Evolutionary conservation across 2,888 invertebrate genomes (phyloP), one percentile per base, ranked within the genome.

Genomic region (Hipparchia sbordonii): DNA sequence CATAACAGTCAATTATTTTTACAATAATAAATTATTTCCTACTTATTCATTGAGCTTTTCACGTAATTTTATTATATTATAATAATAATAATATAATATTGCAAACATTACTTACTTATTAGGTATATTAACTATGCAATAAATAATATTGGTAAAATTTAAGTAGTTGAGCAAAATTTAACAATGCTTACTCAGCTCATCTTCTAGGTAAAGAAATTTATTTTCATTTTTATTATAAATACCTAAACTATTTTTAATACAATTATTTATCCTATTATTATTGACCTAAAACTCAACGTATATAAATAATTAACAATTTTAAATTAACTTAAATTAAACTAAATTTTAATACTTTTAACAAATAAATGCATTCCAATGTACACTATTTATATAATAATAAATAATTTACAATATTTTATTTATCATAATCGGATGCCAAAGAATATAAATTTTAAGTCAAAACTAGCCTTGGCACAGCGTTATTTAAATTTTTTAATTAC

Each of bases 351-450:
- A 80, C 78, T 77, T 74, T 84, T 84, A 79, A 88, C 90, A 88
- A 90, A 90, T 91, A 90, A 90, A 90, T 91, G 87, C 87, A 81
- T 80, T 82, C 84, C 79, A 86, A 85, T 89, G 84, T 89, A 90
- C 87, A 89, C 59, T 69, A 68, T 72, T 73, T 73, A 69, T 71
- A 65, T 23, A 23, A 23, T 23, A 23, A 23, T 23, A 23, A 23
- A 66, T 68, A 63, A 72, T 71, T 71, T 71, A 69, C 69, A 69
- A 52, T 65, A 51, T 65, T 65, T 33, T 46, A 46, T 46, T 46
- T 46, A 6, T 6, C 46, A 4, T 6, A 46, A 46, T 4, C 46
- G 46, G 6, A 46, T 46, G 46, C 46, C 5, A 46, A 6, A 46
- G 46, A 46, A 9, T 52, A 52, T 10, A 10, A 10, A 10, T 52